Evolutionary conservation across 2,888 invertebrate genomes (phyloP), one percentile per base, ranked within the genome.

Genomic region (Philaethria dido): DNA sequence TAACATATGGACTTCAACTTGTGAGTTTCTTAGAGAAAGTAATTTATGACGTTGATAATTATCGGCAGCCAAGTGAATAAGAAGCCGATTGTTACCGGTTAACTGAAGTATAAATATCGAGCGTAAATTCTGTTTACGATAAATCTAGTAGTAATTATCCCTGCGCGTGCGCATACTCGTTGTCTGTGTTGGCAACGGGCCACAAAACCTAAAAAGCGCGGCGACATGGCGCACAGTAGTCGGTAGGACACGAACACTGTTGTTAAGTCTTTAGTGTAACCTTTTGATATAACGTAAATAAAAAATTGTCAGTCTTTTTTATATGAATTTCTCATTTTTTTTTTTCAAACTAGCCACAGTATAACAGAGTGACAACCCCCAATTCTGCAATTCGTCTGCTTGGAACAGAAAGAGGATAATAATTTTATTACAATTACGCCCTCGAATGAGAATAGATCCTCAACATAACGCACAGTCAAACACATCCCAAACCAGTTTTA

Each of bases 191-290:
- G 88, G 88, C 85, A 66, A 39, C 22, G 45, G 63, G 70, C 70
- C 70, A 70, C 29, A 25, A 63, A 64, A 83, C 86, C 87, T 47
- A 60, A 87, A 79, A 72, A 76, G 73, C 69, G 72, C 72, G 73
- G 73, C 76, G 76, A 79, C 78, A 75, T 81, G 78, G 79, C 78
- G 80, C 79, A 83, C 82, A 80, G 78, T 83, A 82, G 80, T 82
- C 82, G 81, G 79, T 83, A 82, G 80, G 80, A 79, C 80, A 70
- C 65, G 57, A 73, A 62, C 55, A 61, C 13, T 25, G 47, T 33
- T 66, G 66, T 36, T 45, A 55, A 61, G 39, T 45, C 45, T 45
- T 61, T 55, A 54, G 54, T 60, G 22, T 54, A 54, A 22, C 52
- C 29, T 63, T 42, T 50, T 22, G 25, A 29, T 11, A 22, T 25